A percentile compares a stretch with the other conserved stretches of the same genome.
phyloP scores from a whole-genome alignment of 2,113 vertebrate species.

The Barnardius zonarius region DNA sequence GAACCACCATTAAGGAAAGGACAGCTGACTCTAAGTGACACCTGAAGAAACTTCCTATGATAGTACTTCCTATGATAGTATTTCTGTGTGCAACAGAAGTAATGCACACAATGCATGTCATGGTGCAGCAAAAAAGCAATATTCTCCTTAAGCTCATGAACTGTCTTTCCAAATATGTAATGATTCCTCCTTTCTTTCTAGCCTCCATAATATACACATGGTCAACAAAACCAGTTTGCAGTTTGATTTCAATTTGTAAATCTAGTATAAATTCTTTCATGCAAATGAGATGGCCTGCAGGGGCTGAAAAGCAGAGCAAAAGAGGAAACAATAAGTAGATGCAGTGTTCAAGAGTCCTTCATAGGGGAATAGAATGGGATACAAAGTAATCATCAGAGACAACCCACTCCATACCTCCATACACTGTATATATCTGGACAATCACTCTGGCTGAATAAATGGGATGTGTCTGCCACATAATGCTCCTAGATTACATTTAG shows the following conservation, averaged over 20 bases:
- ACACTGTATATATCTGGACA: background rate
- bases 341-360: background rate
- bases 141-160: background rate
- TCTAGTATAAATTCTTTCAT: background rate
- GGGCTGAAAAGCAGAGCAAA: background rate
- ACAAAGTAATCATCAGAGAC: background rate
- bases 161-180: background rate
- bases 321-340: background rate
- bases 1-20: background rate
- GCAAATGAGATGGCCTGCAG: background rate
- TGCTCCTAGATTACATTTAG: background rate
- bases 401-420: background rate
- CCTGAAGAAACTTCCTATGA: background rate
- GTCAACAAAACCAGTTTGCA: background rate
- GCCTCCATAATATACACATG: background rate
- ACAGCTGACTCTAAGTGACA: background rate
- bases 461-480: background rate
- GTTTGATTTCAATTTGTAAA: background rate
- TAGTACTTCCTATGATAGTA: background rate
- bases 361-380: background rate
- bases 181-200: background rate
- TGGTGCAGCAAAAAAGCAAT: background rate
- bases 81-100: background rate
- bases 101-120: background rate
- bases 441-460: background rate